Base-by-base conservation (phyloP, 1,140 invertebrate genomes). In the Megalonaias nervosa region DNA sequence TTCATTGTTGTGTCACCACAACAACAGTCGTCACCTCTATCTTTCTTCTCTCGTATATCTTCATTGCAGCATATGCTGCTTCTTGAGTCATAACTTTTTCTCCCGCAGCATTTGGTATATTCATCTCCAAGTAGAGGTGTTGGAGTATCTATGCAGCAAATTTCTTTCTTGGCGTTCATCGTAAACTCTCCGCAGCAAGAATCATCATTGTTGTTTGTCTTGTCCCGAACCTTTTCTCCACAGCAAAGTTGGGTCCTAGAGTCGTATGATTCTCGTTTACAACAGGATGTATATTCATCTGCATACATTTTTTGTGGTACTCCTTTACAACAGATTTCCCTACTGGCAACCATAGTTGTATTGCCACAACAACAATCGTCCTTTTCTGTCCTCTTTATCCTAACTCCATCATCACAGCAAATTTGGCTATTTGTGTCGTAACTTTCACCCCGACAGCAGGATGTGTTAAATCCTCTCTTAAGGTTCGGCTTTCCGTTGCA, bases 1-100 rank as follows among this genome's bases (percentile, higher is more conserved):
- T 78, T 78, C 26, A 73, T 73, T 23, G 76, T 73, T 14, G 76
- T 73, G 56, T 78, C 74, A 17, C 76, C 76, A 74, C 76, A 78
- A 69, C 76, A 78, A 21, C 76, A 78, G 31, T 78, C 69, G 62
- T 78, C 76, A 23, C 59, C 59, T 58, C 65, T 67, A 61, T 60
- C 61, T 31, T 57, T 31, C 59, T 78, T 78, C 12, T 67, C 23
- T 60, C 23, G 60, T 55, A 78, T 73, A 9, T n/a, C 26, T 12
- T 67, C 69, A 21, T 78, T 65, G 58, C 76, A 78, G 55, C 76
- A 78, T 9, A 78, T 56, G 11, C 48, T 58, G 16, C 19, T 74
- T 26, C 61, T 66, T 56, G 71, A 74, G 31, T 78, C 57, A 48
- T 72, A 78, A 57, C 76, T 78, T 62, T 55, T 58, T 59, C 67